Evolutionary conservation across 2,888 invertebrate species (phyloP), one percentile per base, ranked within the genome.

Genomic region (Artemia sinica): DNA sequence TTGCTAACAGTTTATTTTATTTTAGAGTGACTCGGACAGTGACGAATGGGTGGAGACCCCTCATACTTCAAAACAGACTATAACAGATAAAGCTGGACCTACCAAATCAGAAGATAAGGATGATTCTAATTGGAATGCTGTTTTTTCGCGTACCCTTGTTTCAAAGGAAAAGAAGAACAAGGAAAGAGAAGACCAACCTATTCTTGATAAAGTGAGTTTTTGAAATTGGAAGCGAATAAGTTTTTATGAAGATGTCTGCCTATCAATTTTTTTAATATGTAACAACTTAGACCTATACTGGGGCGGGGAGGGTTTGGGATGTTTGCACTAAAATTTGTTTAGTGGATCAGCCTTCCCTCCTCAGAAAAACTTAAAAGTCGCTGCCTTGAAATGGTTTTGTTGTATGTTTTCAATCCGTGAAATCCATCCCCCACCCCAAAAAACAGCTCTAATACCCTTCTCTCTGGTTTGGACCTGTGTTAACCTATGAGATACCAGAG

Each of bases 1-100:
- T 28, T 28, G 28, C 28, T 28, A 4, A 28, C 28, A 2, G 28
- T 58, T 58, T 58, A n/a, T 58, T 8, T 58, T 10, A n/a, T 58
- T 58, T 9, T 58, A 58, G 58, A 14, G 14, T 14, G 10, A 58
- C 18, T 58, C 58, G 8, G 58, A 58, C 58, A 58, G 58, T 58
- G 58, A 58, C 18, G 58, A 58, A n/a, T 58, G 58, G 58, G 58
- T 58, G 8, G 58, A 58, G 10, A 58, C 58, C 58, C 58, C n/a
- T 10, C n/a, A 10, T 14, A 58, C 11, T n/a, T 58, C 58, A 8
- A 58, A 58, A 9, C 8, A n/a, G 8, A 8, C 58, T 58, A 18
- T 14, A 8, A 14, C 9, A 8, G 18, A 58, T 14, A 58, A 8
- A 58, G 58, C 58, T 14, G 58, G 58, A 58, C 7, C 9, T 10